Percentiles rank a stretch among this genome's conserved stretches.
These are phyloP conservation scores for Stictonetta naevosa DNA, from an alignment of 2,113 vertebrate species.

Conservation along the genomic window DNA sequence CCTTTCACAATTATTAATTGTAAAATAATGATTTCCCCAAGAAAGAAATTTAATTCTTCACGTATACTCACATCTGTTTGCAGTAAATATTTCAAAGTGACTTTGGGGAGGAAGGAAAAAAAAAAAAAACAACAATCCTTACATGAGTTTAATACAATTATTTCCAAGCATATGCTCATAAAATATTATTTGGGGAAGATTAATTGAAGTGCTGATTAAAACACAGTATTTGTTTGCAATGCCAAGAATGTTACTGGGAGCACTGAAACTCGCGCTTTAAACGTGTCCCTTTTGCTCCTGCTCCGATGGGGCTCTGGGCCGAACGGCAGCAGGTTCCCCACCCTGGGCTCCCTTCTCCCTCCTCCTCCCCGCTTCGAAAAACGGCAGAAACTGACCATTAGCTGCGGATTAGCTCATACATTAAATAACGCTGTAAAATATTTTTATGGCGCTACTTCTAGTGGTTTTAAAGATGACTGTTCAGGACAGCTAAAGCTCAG, in stretches of 20 bases:
- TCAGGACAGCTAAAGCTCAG: slow-evolving; percentile 53
- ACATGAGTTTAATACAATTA: not conserved
- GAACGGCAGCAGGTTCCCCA: not conserved
- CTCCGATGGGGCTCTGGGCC: not conserved
- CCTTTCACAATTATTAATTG: not conserved
- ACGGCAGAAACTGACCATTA: slow-evolving; percentile 43
- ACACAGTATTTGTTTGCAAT: not conserved
- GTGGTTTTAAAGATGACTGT: slow-evolving; percentile 19
- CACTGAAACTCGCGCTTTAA: not conserved
- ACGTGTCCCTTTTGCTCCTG: not conserved
- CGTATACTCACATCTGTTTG: not conserved
- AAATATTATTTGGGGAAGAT: slow-evolving; percentile 16
- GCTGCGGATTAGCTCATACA: slow-evolving; percentile 51
- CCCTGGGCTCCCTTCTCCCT: not conserved
- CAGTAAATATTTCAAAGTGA: slow-evolving; percentile 26
- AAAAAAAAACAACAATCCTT: not conserved
- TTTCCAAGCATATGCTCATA: not conserved
- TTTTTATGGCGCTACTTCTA: slow-evolving; percentile 34
- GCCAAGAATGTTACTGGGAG: not conserved
- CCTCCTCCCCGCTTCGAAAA: not conserved
- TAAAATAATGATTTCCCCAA: not conserved
- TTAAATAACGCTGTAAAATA: slow-evolving; percentile 36
- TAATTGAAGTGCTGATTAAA: slow-evolving; percentile 11
- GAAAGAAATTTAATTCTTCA: not conserved
- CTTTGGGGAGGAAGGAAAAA: not conserved